These are phyloP conservation scores for Eucriotettix oculatus DNA, from an alignment of 2,888 invertebrate genomes.

Conservation along the genomic window DNA sequence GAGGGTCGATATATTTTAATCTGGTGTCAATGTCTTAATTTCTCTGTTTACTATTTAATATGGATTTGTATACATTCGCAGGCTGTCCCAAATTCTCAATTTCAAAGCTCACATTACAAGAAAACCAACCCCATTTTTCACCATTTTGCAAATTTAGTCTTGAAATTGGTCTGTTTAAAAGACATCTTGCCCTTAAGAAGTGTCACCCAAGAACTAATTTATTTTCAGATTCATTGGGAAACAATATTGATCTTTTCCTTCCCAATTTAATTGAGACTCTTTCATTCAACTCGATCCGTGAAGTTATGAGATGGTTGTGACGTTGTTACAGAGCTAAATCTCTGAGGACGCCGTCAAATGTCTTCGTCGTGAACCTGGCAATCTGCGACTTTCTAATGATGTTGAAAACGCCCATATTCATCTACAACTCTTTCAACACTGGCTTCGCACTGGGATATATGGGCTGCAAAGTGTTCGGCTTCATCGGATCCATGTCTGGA, in stretches of 20 bases:
- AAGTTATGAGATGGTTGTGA: neutral
- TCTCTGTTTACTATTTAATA: too few relatives aligned
- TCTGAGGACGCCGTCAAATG: slow-evolving; percentile 63
- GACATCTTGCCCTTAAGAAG: too few relatives aligned
- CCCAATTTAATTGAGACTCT: too few relatives aligned
- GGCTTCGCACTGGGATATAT: slow-evolving; percentile 58
- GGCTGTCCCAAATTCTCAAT: too few relatives aligned
- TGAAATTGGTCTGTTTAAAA: too few relatives aligned
- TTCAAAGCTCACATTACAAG: too few relatives aligned
- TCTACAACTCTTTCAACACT: slow-evolving; percentile 64
- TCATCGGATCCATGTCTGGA: slow-evolving; percentile 62
- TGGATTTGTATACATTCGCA: too few relatives aligned
- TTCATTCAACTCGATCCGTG: neutral
- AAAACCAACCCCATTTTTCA: too few relatives aligned
- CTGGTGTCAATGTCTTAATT: too few relatives aligned
- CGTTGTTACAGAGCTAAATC: slow-evolving; percentile 42
- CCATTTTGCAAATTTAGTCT: too few relatives aligned
- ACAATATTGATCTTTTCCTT: too few relatives aligned
- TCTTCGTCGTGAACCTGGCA: slow-evolving; percentile 68
- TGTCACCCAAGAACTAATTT: neutral
- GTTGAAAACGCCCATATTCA: slow-evolving; percentile 69
- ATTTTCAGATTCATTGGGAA: neutral
- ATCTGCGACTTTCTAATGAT: slow-evolving; percentile 77
- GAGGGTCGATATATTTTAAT: too few relatives aligned
- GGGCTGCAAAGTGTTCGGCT: slow-evolving; percentile 60